Percentiles rank a stretch among this genome's conserved stretches.
Evolutionary conservation across 2,797 vertebrate species (phyloP).

Genomic region (Tarsius wallacei): DNA sequence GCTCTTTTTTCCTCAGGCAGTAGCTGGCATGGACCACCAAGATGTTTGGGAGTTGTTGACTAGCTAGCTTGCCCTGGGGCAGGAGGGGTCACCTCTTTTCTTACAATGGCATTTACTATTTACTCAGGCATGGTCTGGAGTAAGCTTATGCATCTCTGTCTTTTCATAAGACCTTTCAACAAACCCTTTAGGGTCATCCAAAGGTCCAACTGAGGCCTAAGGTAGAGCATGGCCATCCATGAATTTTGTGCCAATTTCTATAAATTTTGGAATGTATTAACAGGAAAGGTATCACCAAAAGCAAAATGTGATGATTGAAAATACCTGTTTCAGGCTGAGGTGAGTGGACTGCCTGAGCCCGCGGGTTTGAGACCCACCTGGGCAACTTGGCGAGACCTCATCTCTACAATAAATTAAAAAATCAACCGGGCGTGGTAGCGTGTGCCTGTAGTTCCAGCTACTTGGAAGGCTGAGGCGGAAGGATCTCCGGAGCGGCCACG

Average conservation of each 20-base stretch:
- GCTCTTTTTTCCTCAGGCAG: not conserved
- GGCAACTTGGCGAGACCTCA: too few species aligned
- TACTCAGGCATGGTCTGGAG: not conserved
- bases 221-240: not conserved
- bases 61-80: not conserved
- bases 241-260: not conserved
- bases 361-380: too few species aligned
- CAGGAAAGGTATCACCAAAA: not conserved
- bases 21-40: not conserved
- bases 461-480: too few species aligned
- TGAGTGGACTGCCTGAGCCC: too few species aligned
- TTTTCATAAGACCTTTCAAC: not conserved
- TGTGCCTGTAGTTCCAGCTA: too few species aligned
- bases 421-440: too few species aligned
- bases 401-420: too few species aligned
- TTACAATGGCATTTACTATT: not conserved
- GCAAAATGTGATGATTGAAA: conserved; percentile 21
- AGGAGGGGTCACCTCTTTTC: not conserved
- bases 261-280: not conserved
- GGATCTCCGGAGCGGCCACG: too few species aligned
- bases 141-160: not conserved
- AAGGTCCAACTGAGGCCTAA: not conserved
- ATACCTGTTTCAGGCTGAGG: too few species aligned
- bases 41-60: not conserved
- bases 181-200: not conserved